phyloP scores from a whole-genome alignment of 2,797 vertebrate species.

The Brachyrhaphis roseni region DNA sequence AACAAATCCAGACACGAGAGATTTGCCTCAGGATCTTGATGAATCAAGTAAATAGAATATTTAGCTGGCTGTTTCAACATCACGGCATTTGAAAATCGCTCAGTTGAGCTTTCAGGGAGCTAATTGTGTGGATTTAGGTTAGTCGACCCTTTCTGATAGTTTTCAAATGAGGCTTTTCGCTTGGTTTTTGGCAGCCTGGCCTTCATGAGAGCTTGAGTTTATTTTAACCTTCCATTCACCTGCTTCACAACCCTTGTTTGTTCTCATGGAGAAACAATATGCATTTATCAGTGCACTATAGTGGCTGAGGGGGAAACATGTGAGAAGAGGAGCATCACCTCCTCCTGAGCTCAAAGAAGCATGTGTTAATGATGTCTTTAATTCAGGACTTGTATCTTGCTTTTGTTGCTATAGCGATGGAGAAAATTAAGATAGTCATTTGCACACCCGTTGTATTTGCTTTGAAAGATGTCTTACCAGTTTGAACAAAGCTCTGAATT shows the following conservation, averaged over 20 bases:
- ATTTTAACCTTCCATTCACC: conserved; percentile 38
- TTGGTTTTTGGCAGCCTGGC: conserved; percentile 73
- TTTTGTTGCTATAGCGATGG: conserved; percentile 59
- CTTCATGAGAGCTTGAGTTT: conserved; percentile 66
- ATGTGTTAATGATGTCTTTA: conserved; percentile 74
- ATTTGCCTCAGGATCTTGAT: conserved; percentile 63
- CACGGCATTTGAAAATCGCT: conserved; percentile 56
- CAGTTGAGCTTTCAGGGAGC: conserved; percentile 67
- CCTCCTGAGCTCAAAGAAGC: conserved; percentile 59
- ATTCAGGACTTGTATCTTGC: conserved; percentile 62
- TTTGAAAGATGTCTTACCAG: conserved; percentile 50
- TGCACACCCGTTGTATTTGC: conserved; percentile 44
- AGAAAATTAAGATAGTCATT: conserved; percentile 65
- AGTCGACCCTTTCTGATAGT: conserved; percentile 75
- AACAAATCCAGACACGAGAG: conserved; percentile 10
- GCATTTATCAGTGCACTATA: conserved; percentile 58
- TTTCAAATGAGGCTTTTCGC: conserved; percentile 75
- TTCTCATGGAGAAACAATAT: conserved; percentile 68
- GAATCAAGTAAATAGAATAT: conserved; percentile 70
- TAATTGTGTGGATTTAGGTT: conserved; percentile 79
- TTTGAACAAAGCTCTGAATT: conserved; percentile 70
- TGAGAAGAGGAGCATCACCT: conserved; percentile 43
- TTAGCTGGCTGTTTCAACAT: conserved; percentile 66
- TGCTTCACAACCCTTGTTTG: conserved; percentile 44
- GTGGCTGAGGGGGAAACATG: conserved; percentile 47